Conservation (phyloP, 2,797 vertebrate genomes). For the Anas acuta region DNA sequence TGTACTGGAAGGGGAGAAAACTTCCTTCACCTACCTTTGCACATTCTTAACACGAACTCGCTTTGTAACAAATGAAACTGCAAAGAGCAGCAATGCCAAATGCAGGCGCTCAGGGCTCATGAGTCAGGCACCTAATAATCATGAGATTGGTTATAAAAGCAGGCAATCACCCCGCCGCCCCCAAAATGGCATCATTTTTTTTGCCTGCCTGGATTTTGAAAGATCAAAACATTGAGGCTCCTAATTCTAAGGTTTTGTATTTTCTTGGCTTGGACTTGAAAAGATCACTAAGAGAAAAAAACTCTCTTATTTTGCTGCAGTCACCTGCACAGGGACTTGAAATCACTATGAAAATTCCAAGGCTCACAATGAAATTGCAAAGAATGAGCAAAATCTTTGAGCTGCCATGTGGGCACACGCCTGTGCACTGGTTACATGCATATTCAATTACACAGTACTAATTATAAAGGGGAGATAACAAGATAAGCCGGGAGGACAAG, state of each 20-base stretch:
- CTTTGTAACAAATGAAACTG: not conserved
- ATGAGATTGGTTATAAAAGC: constrained; percentile 8
- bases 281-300: not conserved
- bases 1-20: not conserved
- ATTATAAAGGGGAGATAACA: not conserved
- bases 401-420: not conserved
- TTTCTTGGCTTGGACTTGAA: not conserved
- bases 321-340: not conserved
- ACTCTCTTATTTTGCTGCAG: not conserved
- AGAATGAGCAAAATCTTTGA: not conserved
- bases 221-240: not conserved
- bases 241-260: not conserved
- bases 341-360: not conserved
- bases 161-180: not conserved
- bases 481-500: not conserved
- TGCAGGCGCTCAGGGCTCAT: not conserved
- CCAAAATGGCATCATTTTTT: not conserved
- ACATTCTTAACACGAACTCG: not conserved
- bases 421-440: not conserved
- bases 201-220: constrained; percentile 7
- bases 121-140: not conserved
- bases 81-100: not conserved
- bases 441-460: not conserved
- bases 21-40: not conserved
- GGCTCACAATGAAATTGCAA: not conserved